phyloP scores from a whole-genome alignment of 2,797 vertebrate species.

The Todus mexicanus region DNA sequence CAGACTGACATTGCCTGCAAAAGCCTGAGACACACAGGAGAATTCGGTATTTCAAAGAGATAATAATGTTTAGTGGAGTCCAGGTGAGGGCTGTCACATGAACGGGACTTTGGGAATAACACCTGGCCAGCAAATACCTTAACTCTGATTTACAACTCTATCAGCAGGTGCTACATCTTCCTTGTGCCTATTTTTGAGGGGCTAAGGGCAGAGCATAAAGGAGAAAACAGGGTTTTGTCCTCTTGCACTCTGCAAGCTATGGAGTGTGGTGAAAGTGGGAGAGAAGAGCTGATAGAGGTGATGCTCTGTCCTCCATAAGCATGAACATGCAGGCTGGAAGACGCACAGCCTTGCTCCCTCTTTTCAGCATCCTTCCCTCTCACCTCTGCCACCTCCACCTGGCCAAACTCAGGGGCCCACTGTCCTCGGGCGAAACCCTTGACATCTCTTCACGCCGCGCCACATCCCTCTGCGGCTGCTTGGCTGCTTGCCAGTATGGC shows the following conservation, averaged over 20 bases:
- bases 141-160: not conserved
- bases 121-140: not conserved
- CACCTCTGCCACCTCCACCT: not conserved
- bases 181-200: not conserved
- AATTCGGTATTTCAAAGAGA: not conserved
- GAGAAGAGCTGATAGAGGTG: fast-evolving
- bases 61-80: not conserved
- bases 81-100: fast-evolving
- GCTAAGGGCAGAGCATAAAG: not conserved
- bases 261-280: fast-evolving
- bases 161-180: not conserved
- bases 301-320: not conserved
- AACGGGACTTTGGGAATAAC: not conserved
- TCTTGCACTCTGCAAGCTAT: not conserved
- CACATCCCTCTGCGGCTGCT: too few relatives aligned
- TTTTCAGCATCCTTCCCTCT: too few relatives aligned
- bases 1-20: not conserved
- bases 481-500: not conserved
- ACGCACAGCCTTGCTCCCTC: not conserved
- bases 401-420: too few relatives aligned
- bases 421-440: not conserved
- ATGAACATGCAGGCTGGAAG: fast-evolving
- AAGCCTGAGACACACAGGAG: not conserved
- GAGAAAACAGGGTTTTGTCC: not conserved
- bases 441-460: too few relatives aligned